Percentiles rank a stretch among this genome's conserved stretches.
Evolutionary conservation across 2,888 invertebrate species (phyloP).

Genomic region (Eurytoma adleriae): DNA sequence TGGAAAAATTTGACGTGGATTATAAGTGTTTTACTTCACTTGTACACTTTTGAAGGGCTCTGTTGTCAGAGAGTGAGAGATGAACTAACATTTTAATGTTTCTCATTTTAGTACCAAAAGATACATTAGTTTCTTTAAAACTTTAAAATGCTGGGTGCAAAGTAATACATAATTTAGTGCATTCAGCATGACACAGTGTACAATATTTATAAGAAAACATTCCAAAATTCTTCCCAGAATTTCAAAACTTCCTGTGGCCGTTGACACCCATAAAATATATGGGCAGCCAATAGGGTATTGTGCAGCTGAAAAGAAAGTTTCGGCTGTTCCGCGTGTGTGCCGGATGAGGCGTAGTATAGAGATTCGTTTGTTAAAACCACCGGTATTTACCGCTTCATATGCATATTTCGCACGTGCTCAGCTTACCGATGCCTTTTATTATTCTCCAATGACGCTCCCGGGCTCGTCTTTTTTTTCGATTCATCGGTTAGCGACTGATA

Average conservation of each 20-base stretch:
- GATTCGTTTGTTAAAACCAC: conserved; percentile 40
- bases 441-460: conserved; percentile 60
- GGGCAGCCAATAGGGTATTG: conserved; percentile 36
- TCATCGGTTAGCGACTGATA: background rate
- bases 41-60: no score
- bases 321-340: conserved; percentile 10
- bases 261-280: conserved; percentile 30
- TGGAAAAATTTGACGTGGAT: no score
- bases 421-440: conserved; percentile 66
- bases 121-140: no score
- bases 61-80: no score
- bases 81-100: no score
- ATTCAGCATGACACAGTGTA: no score
- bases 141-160: no score
- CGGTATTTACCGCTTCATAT: conserved; percentile 57
- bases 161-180: no score
- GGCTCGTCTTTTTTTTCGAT: conserved; percentile 42
- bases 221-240: background rate
- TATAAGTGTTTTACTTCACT: no score
- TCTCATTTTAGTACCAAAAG: no score
- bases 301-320: conserved; percentile 40
- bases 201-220: no score
- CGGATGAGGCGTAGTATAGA: conserved; percentile 59
- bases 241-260: background rate
- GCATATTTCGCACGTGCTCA: conserved; percentile 66